phyloP scores from a whole-genome alignment of 92 coral and sea anemone genomes.

The Epizoanthus scotinus region DNA sequence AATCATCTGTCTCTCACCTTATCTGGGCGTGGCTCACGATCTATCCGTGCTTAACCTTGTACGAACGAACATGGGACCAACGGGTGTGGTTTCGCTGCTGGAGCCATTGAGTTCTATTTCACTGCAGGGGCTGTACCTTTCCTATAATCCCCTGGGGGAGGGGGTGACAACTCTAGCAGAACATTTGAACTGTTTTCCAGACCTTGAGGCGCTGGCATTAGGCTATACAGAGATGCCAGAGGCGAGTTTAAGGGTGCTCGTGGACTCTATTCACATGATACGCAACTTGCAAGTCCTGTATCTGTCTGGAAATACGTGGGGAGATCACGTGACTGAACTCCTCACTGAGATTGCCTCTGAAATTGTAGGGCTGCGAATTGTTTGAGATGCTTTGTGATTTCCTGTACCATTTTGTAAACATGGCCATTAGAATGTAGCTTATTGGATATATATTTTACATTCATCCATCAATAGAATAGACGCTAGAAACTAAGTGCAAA shows the following conservation, averaged over 20 bases:
- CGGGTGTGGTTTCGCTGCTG: background rate
- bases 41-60: background rate
- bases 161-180: background rate
- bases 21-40: background rate
- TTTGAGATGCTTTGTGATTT: background rate
- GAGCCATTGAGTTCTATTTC: background rate
- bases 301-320: conserved; percentile 4
- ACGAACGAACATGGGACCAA: background rate
- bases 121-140: background rate
- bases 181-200: conserved; percentile 1
- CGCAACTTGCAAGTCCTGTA: background rate
- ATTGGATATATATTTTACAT: no score
- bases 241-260: background rate
- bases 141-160: background rate
- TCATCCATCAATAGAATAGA: no score
- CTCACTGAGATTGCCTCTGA: background rate
- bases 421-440: no score
- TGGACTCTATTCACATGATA: background rate
- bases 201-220: background rate
- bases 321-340: conserved; percentile 5
- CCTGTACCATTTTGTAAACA: no score
- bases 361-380: conserved; percentile 1
- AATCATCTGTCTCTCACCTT: background rate
- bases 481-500: no score
- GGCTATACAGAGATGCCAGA: conserved; percentile 13